Conservation (phyloP, 2,888 invertebrate genomes). For the Tetropium fuscum region DNA sequence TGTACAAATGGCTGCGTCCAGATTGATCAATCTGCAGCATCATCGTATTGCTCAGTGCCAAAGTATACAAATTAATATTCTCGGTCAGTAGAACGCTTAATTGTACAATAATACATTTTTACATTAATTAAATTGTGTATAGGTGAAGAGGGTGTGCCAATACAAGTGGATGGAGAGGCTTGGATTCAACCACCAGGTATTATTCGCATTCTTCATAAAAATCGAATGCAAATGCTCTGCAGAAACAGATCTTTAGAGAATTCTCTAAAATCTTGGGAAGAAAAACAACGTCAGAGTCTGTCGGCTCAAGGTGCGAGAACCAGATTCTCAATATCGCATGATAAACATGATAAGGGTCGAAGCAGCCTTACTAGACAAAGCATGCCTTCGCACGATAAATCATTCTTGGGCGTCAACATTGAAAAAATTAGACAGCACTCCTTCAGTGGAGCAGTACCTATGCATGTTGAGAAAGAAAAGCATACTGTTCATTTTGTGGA, state of each 20-base stretch:
- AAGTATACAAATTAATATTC: constrained; percentile 94
- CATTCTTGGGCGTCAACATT: constrained; percentile 62
- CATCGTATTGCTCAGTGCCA: constrained; percentile 98
- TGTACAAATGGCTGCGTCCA: constrained; percentile 96
- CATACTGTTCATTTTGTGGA: constrained; percentile 60
- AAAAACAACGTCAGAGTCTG: constrained; percentile 78
- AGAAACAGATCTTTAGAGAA: constrained; percentile 91
- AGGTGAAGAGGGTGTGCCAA: constrained; percentile 91
- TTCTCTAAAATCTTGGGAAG: constrained; percentile 89
- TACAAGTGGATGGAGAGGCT: constrained; percentile 97
- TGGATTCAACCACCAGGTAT: constrained; percentile 98
- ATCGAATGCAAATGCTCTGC: constrained; percentile 96
- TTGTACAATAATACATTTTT: background rate
- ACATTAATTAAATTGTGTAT: background rate
- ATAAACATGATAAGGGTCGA: constrained; percentile 63
- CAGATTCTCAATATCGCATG: constrained; percentile 63
- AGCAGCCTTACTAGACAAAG: constrained; percentile 63
- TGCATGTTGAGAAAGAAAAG: constrained; percentile 51
- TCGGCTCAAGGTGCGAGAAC: constrained; percentile 66
- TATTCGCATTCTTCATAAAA: constrained; percentile 96
- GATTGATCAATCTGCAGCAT: constrained; percentile 94
- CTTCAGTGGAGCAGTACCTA: constrained; percentile 62
- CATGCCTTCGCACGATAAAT: constrained; percentile 63
- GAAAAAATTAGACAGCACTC: constrained; percentile 65
- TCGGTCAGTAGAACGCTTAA: constrained; percentile 69